phyloP scores from a whole-genome alignment of 2,113 vertebrate genomes.

The Platysternon megacephalum region DNA sequence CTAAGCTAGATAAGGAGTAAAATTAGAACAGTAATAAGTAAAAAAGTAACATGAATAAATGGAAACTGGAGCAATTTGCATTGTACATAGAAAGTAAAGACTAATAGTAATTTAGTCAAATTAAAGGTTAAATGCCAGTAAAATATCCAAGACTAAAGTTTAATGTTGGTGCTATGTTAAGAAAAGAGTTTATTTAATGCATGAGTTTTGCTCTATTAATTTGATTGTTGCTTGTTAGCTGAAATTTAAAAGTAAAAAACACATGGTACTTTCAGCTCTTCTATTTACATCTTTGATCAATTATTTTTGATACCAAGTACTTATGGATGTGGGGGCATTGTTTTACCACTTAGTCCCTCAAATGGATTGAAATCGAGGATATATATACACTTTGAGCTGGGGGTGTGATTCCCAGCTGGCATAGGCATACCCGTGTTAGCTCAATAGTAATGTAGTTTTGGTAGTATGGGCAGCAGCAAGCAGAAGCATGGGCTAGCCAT shows the following conservation, averaged over 20 bases:
- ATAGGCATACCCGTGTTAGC: not conserved
- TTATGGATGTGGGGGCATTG: fast-evolving
- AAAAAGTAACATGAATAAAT: slow-evolving; percentile 66
- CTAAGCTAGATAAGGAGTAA: slow-evolving; percentile 41
- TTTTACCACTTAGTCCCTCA: not conserved
- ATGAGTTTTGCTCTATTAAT: not conserved
- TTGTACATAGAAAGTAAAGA: slow-evolving; percentile 42
- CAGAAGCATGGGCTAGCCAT: not conserved
- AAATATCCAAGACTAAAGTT: slow-evolving; percentile 27
- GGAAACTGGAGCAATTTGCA: slow-evolving; percentile 67
- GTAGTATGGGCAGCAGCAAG: not conserved
- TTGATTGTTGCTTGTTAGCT: slow-evolving; percentile 2
- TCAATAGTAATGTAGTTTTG: not conserved
- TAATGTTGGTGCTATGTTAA: slow-evolving; percentile 10
- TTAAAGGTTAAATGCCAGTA: slow-evolving; percentile 37
- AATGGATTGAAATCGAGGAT: not conserved
- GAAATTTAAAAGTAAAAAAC: not conserved
- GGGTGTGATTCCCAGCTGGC: not conserved
- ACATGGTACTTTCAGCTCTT: not conserved
- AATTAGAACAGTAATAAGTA: slow-evolving; percentile 63
- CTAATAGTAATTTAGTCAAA: slow-evolving; percentile 64
- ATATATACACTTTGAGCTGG: not conserved
- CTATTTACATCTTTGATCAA: not conserved
- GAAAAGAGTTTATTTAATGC: not conserved
- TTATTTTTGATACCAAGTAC: not conserved